Evolutionary conservation across 2,888 invertebrate genomes (phyloP).

Genomic region (Hemicrepidius hirtus): DNA sequence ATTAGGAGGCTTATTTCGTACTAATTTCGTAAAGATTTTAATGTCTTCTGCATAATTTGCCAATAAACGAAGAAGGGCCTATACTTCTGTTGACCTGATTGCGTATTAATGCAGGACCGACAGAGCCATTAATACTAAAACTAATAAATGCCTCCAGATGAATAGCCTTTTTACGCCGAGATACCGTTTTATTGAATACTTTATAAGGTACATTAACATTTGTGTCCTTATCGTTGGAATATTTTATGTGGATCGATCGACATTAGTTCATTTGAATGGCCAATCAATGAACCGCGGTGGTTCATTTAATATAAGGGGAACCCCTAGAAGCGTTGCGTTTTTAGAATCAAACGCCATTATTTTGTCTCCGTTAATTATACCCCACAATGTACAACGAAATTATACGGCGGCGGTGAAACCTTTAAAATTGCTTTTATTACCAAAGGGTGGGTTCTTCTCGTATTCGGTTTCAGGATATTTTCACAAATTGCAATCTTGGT

Average conservation of each 20-base stretch:
- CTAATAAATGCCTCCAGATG: conserved; percentile 25
- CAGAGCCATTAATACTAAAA: conserved; percentile 21
- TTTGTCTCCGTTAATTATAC: conserved; percentile 20
- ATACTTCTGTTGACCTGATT: conserved; percentile 14
- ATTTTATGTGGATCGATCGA: conserved; percentile 32
- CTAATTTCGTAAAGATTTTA: conserved; percentile 23
- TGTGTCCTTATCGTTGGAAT: conserved; percentile 31
- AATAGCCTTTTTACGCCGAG: conserved; percentile 25
- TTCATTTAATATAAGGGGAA: conserved; percentile 21
- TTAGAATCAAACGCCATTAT: conserved; percentile 17
- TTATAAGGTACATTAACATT: conserved; percentile 34
- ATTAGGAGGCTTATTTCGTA: conserved; percentile 3
- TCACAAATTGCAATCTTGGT: conserved; percentile 3
- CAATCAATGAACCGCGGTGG: conserved; percentile 30
- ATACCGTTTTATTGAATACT: conserved; percentile 30
- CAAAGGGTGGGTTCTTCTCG: neutral
- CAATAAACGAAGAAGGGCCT: conserved; percentile 1
- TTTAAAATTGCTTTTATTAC: conserved; percentile 16
- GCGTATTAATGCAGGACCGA: conserved; percentile 21
- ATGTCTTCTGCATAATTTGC: conserved; percentile 12
- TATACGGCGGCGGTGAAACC: conserved; percentile 10
- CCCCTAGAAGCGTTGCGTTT: conserved; percentile 6
- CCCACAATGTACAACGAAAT: conserved; percentile 8
- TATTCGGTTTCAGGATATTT: conserved; percentile 3
- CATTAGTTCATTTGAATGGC: conserved; percentile 36